Conservation (phyloP, 2,797 vertebrate genomes). For the Spea hammondii region DNA sequence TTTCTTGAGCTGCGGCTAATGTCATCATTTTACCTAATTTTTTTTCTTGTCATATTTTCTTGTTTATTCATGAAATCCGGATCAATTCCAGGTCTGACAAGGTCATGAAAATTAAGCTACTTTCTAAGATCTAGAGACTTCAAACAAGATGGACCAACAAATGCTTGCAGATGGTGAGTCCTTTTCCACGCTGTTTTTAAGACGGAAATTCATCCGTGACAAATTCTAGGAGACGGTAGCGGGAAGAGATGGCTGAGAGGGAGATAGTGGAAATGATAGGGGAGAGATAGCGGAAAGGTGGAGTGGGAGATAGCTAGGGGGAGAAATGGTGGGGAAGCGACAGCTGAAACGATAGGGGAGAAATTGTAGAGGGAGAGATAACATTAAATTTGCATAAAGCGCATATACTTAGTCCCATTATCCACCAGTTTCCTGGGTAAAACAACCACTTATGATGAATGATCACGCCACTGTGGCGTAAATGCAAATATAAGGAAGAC, state of each 20-base stretch:
- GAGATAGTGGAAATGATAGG: no score
- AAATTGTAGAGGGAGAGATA: no score
- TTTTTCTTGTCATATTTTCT: slow-evolving; percentile 29
- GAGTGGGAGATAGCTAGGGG: no score
- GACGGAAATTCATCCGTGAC: not conserved
- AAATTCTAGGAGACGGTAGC: not conserved
- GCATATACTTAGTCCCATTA: slow-evolving; percentile 22
- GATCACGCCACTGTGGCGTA: not conserved
- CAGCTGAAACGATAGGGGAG: not conserved
- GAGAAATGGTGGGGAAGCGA: not conserved
- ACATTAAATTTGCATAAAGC: slow-evolving; percentile 23
- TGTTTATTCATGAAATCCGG: slow-evolving; percentile 13
- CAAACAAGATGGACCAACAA: slow-evolving; percentile 33
- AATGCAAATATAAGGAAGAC: slow-evolving; percentile 5
- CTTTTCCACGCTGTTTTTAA: slow-evolving; percentile 5
- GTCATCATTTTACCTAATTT: slow-evolving; percentile 14
- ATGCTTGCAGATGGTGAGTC: slow-evolving; percentile 26
- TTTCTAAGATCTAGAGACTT: slow-evolving; percentile 44
- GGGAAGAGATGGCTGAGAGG: no score
- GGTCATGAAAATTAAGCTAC: slow-evolving; percentile 39
- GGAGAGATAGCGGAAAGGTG: no score
- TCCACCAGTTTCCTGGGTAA: not conserved
- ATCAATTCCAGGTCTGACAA: slow-evolving; percentile 25
- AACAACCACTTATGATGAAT: not conserved
- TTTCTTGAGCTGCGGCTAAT: not conserved